These are phyloP conservation scores for Oconnorella tubifera DNA, from an alignment of 2,888 invertebrate species.

Conservation along the genomic window DNA sequence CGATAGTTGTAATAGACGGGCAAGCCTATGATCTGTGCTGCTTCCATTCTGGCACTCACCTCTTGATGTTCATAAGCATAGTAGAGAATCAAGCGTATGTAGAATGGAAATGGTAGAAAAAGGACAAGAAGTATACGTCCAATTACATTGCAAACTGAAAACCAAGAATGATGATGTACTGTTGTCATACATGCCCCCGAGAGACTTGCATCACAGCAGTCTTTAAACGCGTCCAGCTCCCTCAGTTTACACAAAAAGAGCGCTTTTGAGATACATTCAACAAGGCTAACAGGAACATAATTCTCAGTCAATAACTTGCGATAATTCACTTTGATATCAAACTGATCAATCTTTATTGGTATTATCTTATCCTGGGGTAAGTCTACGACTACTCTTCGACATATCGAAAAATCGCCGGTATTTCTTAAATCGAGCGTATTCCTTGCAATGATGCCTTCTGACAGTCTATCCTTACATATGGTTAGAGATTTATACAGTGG, in stretches of 20 bases:
- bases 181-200: conserved; percentile 33
- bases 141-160: conserved; percentile 34
- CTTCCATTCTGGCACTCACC: conserved; percentile 34
- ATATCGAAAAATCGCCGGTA: conserved; percentile 18
- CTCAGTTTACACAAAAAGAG: conserved; percentile 32
- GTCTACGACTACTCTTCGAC: conserved; percentile 21
- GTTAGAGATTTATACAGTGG: conserved; percentile 29
- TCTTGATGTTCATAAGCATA: conserved; percentile 47
- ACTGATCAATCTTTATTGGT: conserved; percentile 28
- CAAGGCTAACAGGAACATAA: conserved; percentile 31
- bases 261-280: conserved; percentile 23
- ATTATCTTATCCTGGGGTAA: conserved; percentile 25
- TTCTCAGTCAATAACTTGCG: conserved; percentile 31
- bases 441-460: conserved; percentile 15
- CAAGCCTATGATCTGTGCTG: conserved; percentile 37
- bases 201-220: conserved; percentile 36
- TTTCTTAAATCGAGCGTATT: conserved; percentile 25
- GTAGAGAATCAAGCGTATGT: conserved; percentile 44
- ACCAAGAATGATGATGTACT: conserved; percentile 21
- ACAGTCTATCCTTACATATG: conserved; percentile 15
- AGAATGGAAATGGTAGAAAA: conserved; percentile 47
- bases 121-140: conserved; percentile 41
- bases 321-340: conserved; percentile 33
- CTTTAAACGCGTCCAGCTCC: conserved; percentile 26
- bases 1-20: conserved; percentile 31